phyloP scores from a whole-genome alignment of 2,113 vertebrate species.

The Epinephelus cyanopodus region DNA sequence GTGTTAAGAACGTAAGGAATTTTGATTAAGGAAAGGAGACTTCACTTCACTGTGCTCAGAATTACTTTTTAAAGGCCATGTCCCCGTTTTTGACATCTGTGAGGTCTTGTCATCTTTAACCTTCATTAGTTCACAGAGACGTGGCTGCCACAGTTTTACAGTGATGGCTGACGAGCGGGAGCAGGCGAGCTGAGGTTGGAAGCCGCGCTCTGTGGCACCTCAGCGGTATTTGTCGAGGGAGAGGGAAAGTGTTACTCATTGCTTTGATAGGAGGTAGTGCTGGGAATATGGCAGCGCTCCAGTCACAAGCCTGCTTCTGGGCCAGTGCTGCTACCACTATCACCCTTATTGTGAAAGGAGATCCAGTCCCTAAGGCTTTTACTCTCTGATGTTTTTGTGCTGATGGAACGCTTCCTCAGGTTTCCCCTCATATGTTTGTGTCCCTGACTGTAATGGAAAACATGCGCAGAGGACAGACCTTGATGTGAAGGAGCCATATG shows the following conservation, averaged over 20 bases:
- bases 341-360: constrained; percentile 67
- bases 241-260: constrained; percentile 57
- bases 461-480: constrained; percentile 40
- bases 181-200: constrained; percentile 19
- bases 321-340: constrained; percentile 40
- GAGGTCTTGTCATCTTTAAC: constrained; percentile 34
- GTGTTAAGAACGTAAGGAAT: background rate
- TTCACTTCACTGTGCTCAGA: background rate
- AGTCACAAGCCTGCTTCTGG: constrained; percentile 36
- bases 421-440: constrained; percentile 49
- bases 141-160: background rate
- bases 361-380: constrained; percentile 41
- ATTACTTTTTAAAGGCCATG: constrained; percentile 24
- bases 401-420: constrained; percentile 53
- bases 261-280: constrained; percentile 30
- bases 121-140: constrained; percentile 44
- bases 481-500: constrained; percentile 4
- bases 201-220: constrained; percentile 18
- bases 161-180: constrained; percentile 10
- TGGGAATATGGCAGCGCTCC: constrained; percentile 45
- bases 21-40: background rate
- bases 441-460: constrained; percentile 49
- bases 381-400: constrained; percentile 57
- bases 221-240: constrained; percentile 34
- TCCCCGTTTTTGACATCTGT: constrained; percentile 22